Conservation (phyloP, 2,113 vertebrate species). For the Sceloporus undulatus region DNA sequence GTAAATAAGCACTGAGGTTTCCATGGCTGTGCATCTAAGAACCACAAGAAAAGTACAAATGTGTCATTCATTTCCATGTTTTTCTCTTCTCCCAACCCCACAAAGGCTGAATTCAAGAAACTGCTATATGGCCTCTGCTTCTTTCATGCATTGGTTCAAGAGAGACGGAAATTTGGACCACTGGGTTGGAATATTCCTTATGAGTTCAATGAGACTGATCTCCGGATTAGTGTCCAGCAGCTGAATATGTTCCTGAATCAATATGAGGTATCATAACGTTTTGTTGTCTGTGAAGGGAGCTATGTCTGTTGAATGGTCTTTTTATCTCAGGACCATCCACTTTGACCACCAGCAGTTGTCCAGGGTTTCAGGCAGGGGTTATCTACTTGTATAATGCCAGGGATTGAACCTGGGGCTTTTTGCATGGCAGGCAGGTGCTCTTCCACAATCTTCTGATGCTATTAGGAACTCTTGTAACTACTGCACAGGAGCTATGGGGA, state of each 20-base stretch:
- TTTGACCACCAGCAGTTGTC: no score
- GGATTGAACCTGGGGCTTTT: no score
- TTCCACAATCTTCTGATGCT: not conserved
- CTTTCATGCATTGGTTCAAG: slow-evolving; percentile 89
- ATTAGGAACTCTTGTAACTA: no score
- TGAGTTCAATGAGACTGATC: slow-evolving; percentile 90
- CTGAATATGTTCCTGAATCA: slow-evolving; percentile 90
- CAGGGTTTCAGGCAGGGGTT: no score
- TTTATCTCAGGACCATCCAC: no score
- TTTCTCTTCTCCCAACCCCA: not conserved
- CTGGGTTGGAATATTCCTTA: slow-evolving; percentile 92
- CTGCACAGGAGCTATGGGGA: not conserved
- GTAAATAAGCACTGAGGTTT: not conserved
- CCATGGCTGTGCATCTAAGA: not conserved
- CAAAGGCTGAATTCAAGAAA: slow-evolving; percentile 89
- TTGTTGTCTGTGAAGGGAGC: not conserved
- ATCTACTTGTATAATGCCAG: no score
- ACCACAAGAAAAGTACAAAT: not conserved
- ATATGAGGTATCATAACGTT: slow-evolving; percentile 79
- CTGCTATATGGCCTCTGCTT: slow-evolving; percentile 90
- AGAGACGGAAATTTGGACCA: slow-evolving; percentile 90
- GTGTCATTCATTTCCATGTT: not conserved
- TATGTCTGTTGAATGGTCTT: not conserved
- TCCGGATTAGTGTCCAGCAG: slow-evolving; percentile 90
- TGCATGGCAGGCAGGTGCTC: not conserved